A percentile compares a stretch with the other conserved stretches of the same genome.
These are phyloP conservation scores for Coptotermes formosanus DNA, from an alignment of 1,140 invertebrate genomes.

Conservation along the genomic window DNA sequence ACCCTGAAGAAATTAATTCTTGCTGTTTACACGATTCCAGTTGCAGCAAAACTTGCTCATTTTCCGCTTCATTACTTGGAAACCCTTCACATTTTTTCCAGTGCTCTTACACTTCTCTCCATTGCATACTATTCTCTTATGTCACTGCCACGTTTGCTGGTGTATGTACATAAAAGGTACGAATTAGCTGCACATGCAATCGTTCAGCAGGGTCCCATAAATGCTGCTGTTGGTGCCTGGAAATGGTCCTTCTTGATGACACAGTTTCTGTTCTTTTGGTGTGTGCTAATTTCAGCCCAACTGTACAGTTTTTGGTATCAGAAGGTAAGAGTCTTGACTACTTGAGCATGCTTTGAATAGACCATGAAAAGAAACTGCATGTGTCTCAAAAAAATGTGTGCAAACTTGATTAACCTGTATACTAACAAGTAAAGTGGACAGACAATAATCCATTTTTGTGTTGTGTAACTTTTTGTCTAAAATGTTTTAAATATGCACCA, in stretches of 20 bases:
- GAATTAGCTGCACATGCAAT: conserved; percentile 40
- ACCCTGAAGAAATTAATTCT: conserved; percentile 46
- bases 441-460: too few relatives aligned
- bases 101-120: conserved; percentile 48
- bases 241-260: conserved; percentile 49
- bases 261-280: conserved; percentile 54
- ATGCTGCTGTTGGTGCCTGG: conserved; percentile 47
- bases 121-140: conserved; percentile 48
- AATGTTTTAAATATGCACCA: too few relatives aligned
- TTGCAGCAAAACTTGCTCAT: conserved; percentile 50
- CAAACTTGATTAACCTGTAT: too few relatives aligned
- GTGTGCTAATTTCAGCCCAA: conserved; percentile 47
- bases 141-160: conserved; percentile 47
- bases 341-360: too few relatives aligned
- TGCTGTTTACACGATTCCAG: conserved; percentile 50
- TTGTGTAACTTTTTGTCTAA: too few relatives aligned
- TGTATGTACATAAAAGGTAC: conserved; percentile 46
- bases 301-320: conserved; percentile 42
- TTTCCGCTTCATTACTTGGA: conserved; percentile 48
- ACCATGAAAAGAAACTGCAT: too few relatives aligned
- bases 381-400: too few relatives aligned
- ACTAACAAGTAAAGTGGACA: too few relatives aligned
- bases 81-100: conserved; percentile 52
- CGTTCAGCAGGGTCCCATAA: conserved; percentile 46
- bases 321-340: conserved; percentile 1